phyloP scores from a whole-genome alignment of 2,113 vertebrate genomes.

The Prionailurus viverrinus region DNA sequence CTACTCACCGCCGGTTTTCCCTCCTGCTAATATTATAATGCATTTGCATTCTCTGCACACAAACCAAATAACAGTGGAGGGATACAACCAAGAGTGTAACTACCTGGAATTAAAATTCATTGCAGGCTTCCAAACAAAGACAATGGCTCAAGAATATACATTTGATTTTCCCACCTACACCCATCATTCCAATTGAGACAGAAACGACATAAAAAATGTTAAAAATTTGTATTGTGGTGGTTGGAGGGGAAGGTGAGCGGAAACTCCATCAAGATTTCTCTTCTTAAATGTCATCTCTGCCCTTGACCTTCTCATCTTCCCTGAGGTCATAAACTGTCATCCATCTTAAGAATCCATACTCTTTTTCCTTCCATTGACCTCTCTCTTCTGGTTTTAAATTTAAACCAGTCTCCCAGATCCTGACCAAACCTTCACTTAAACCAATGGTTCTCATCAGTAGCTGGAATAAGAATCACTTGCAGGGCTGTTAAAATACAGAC shows the following conservation, averaged over 20 bases:
- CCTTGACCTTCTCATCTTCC: constrained; percentile 24
- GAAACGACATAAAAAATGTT: constrained; percentile 60
- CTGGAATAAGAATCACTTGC: not conserved
- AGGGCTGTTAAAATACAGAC: not conserved
- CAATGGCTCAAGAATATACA: constrained; percentile 57
- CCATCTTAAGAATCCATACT: not conserved
- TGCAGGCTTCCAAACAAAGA: constrained; percentile 52
- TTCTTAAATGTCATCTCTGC: constrained; percentile 36
- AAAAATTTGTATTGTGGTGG: not conserved
- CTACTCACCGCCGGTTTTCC: not conserved
- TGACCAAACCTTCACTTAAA: constrained; percentile 44
- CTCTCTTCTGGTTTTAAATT: constrained; percentile 41
- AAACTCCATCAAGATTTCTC: constrained; percentile 49
- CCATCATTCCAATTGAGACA: constrained; percentile 43
- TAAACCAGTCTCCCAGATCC: not conserved
- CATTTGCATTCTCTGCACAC: constrained; percentile 39
- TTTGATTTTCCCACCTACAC: constrained; percentile 61
- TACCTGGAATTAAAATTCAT: constrained; percentile 67
- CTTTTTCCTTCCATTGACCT: not conserved
- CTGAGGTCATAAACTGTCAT: constrained; percentile 38
- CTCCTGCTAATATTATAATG: constrained; percentile 61
- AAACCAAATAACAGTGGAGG: constrained; percentile 55
- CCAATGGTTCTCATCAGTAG: constrained; percentile 49
- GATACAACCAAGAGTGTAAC: constrained; percentile 34
- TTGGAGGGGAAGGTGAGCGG: not conserved